Base-by-base conservation (phyloP, 1,140 invertebrate species). In the Brachionus sp. region DNA sequence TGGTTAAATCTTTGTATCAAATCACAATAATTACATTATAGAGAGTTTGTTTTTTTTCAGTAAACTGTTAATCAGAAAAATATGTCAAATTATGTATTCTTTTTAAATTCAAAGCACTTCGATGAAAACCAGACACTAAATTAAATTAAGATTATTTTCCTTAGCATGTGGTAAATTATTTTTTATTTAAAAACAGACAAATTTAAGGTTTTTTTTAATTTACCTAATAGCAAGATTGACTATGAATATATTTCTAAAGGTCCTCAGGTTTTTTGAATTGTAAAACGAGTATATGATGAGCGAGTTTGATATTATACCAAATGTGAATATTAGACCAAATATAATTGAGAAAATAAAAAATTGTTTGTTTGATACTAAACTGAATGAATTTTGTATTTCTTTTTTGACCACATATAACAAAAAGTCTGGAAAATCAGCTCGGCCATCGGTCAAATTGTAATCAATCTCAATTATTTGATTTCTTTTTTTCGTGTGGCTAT, bases 191-290 rank as follows among this genome's bases (percentile, higher is more conserved):
- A 37, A 19, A 35, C n/a, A 62, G 50, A 44, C 23, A 75, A 50
- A 75, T 29, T 29, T 3, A 39, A 75, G 19, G 4, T n/a, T n/a
- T n/a, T n/a, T n/a, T n/a, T n/a, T n/a, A n/a, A 0, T 10, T 53
- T 35, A 78, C 75, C 75, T 78, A 0, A 95, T 90, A 0, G 95
- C 95, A 84, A 97, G 89, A 87, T 96, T 97, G n/a, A 95, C 93
- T 84, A 97, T 95, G 88, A 96, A 95, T 86, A 94, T 94, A 88
- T 97, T 96, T 1, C 95, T 96, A 5, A 96, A 93, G 86, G 94
- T 95, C 35, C 94, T 90, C 93, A 98, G 95, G 0, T 92, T 91
- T 37, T 92, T 92, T 86, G 95, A 95, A 19, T 93, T 90, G 85
- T 93, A 93, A 0, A 98, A 94, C 0, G 95, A 95, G n/a, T 93